A percentile compares a stretch with the other conserved stretches of the same genome.
Evolutionary conservation across 1,140 invertebrate genomes (phyloP).

Genomic region (Drosophila bocki): DNA sequence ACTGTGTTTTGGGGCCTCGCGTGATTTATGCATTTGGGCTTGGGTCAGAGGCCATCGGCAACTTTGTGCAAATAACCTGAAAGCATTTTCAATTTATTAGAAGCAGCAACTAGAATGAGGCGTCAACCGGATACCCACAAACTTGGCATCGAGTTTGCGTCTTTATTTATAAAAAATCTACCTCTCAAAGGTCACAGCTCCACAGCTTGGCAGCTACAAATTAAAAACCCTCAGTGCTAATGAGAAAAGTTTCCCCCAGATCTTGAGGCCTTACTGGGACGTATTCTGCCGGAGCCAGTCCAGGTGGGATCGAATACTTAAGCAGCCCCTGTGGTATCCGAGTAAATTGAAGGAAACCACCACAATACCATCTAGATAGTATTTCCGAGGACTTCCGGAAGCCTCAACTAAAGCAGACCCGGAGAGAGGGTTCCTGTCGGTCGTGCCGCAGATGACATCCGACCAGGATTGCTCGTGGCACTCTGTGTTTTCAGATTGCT

Average conservation of each 20-base stretch:
- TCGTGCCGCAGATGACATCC: conserved; percentile 4
- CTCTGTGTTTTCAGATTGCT: neutral
- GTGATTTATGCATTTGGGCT: conserved; percentile 78
- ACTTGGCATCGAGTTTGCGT: conserved; percentile 15
- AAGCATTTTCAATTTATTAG: conserved; percentile 71
- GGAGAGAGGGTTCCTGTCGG: neutral
- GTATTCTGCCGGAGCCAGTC: conserved; percentile 11
- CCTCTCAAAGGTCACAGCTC: conserved; percentile 21
- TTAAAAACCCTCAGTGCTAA: conserved; percentile 21
- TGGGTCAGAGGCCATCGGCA: conserved; percentile 37
- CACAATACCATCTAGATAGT: conserved; percentile 1
- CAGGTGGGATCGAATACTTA: neutral
- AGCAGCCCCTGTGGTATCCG: neutral
- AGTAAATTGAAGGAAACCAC: neutral
- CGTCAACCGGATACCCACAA: conserved; percentile 28
- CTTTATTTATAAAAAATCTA: conserved; percentile 37
- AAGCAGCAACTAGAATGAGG: conserved; percentile 42
- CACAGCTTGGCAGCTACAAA: conserved; percentile 19
- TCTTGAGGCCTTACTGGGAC: neutral
- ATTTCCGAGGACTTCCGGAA: neutral
- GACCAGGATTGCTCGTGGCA: neutral
- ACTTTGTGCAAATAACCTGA: conserved; percentile 66
- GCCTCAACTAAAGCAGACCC: conserved; percentile 5
- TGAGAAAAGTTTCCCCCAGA: conserved; percentile 32
- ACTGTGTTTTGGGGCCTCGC: conserved; percentile 48